Conservation (phyloP, 35 echinoderm and acorn worm species). For the Lytechinus pictus region DNA sequence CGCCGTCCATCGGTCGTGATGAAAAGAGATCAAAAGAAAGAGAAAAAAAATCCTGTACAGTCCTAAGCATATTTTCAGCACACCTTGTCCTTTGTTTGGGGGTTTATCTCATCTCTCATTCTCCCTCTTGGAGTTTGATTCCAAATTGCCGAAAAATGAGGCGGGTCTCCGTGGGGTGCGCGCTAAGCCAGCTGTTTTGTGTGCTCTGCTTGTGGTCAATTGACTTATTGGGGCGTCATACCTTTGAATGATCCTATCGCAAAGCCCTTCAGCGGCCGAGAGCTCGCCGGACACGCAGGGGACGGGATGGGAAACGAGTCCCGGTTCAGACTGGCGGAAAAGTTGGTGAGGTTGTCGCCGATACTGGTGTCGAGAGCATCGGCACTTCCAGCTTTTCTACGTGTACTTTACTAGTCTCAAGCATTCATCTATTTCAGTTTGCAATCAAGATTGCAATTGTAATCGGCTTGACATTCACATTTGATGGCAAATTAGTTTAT, state of each 20-base stretch:
- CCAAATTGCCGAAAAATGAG: conserved; percentile 53
- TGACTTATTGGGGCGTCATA: conserved; percentile 41
- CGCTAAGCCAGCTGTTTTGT: conserved; percentile 37
- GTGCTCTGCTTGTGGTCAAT: conserved; percentile 51
- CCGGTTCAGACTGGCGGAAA: background rate
- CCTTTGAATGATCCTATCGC: conserved; percentile 11
- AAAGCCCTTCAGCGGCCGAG: background rate
- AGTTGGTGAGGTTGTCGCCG: background rate
- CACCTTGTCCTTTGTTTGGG: background rate
- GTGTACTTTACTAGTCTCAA: background rate
- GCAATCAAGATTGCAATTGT: background rate
- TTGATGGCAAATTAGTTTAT: background rate
- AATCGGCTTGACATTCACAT: background rate
- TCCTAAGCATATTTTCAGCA: background rate
- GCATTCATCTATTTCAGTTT: background rate
- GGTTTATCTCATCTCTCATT: background rate
- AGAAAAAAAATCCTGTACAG: background rate
- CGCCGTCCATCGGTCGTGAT: background rate
- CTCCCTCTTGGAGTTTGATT: background rate
- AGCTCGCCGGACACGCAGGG: background rate
- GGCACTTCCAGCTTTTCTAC: background rate
- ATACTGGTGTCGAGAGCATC: background rate
- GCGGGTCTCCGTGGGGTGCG: conserved; percentile 23
- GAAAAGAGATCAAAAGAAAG: too few relatives aligned
- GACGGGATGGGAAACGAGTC: background rate